Evolutionary conservation across 2,113 vertebrate genomes (phyloP).

Genomic region (Mungos mungo): DNA sequence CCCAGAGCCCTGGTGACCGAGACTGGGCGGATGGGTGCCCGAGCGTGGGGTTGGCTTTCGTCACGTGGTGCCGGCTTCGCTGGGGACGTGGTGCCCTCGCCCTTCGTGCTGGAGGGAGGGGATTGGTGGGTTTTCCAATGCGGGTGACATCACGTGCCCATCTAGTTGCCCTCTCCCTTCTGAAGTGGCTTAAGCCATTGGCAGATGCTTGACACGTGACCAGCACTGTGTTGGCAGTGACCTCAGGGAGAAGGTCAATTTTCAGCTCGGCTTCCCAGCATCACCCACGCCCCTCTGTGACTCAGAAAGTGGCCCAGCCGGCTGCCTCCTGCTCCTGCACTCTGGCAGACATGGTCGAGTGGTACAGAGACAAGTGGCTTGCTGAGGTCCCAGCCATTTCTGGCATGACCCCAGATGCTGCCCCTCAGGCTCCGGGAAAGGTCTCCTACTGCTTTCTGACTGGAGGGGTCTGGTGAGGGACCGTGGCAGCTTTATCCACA

Average conservation of each 20-base stretch:
- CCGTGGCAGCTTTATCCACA: not conserved
- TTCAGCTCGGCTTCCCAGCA: conserved; percentile 29
- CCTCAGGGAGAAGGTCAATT: conserved; percentile 63
- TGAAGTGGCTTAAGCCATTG: not conserved
- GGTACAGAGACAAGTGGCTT: not conserved
- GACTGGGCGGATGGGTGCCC: not conserved
- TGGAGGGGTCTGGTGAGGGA: not conserved
- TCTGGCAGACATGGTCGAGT: not conserved
- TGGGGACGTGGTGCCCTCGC: not conserved
- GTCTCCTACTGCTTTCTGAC: not conserved
- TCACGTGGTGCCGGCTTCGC: not conserved
- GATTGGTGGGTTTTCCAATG: not conserved
- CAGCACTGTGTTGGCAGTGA: not conserved
- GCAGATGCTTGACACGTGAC: not conserved
- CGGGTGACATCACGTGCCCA: not conserved
- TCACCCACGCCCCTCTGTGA: conserved; percentile 64
- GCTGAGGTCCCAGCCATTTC: not conserved
- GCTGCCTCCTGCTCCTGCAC: conserved; percentile 26
- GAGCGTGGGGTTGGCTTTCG: not conserved
- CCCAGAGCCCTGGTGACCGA: not conserved
- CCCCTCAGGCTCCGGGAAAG: not conserved
- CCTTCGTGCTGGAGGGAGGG: not conserved
- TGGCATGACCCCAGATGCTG: not conserved
- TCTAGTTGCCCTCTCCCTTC: not conserved
- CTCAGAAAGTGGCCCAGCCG: conserved; percentile 63